These are phyloP conservation scores for Cardiocondyla obscurior DNA, from an alignment of 1,140 invertebrate species.

Conservation along the genomic window DNA sequence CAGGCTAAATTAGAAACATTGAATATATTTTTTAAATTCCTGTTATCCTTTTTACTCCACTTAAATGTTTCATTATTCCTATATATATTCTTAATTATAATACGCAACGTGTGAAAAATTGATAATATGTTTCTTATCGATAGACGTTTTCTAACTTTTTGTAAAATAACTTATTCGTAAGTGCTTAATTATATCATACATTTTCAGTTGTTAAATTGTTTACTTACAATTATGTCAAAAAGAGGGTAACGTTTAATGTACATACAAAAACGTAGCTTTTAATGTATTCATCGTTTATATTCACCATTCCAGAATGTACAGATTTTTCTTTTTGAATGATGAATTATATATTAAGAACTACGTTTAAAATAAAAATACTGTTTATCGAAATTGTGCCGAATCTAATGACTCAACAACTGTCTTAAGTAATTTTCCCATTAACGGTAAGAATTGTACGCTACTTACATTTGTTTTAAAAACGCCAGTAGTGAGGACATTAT, in stretches of 20 bases:
- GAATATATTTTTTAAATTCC: not conserved
- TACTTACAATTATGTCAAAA: not conserved
- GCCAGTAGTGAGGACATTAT: slow-evolving; percentile 77
- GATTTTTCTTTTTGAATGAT: not conserved
- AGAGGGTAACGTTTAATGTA: not conserved
- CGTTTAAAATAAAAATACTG: not conserved
- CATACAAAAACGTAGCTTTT: not conserved
- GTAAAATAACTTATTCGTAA: not conserved
- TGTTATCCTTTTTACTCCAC: not conserved
- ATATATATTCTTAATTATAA: not conserved
- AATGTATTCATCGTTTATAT: not conserved
- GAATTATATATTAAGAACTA: not conserved
- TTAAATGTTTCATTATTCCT: not conserved
- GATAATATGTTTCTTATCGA: slow-evolving; percentile 10
- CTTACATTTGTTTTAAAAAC: slow-evolving; percentile 69
- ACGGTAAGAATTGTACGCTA: slow-evolving; percentile 75
- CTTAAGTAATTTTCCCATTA: slow-evolving; percentile 80
- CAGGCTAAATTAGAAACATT: slow-evolving; percentile 46
- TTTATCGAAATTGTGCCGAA: slow-evolving; percentile 77
- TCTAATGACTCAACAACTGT: slow-evolving; percentile 81
- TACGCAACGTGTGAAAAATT: not conserved
- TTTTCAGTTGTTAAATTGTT: no score
- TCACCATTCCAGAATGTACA: not conserved
- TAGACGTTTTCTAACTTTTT: not conserved
- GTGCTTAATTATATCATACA: slow-evolving; percentile 1